Conservation (phyloP, 2,888 invertebrate genomes). For the Oxyteleia sp. region DNA sequence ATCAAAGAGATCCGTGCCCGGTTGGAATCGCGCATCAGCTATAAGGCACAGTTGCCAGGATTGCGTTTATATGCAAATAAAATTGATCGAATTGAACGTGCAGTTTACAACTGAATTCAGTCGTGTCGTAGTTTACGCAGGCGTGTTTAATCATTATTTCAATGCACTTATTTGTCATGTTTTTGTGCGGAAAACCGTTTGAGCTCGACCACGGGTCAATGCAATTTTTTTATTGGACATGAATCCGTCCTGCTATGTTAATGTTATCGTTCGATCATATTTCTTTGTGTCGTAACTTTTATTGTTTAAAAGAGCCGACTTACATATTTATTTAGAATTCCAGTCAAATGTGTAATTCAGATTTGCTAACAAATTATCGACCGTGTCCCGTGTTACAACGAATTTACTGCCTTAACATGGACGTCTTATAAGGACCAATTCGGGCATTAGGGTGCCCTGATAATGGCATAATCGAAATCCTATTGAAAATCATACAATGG, state of each 20-base stretch:
- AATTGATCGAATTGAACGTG: constrained; percentile 58
- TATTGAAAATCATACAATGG: constrained; percentile 17
- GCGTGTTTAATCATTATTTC: constrained; percentile 54
- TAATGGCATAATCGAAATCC: constrained; percentile 24
- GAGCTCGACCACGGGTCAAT: neutral
- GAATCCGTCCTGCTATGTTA: neutral
- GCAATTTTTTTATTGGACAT: constrained; percentile 12
- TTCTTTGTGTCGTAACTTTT: neutral
- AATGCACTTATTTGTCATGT: constrained; percentile 33
- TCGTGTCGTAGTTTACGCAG: constrained; percentile 48
- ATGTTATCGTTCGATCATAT: constrained; percentile 3
- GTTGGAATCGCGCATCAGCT: constrained; percentile 21
- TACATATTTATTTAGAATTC: neutral
- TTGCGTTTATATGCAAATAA: constrained; percentile 74
- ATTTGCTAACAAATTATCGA: neutral
- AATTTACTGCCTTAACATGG: constrained; percentile 13
- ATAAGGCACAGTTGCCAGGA: constrained; percentile 46
- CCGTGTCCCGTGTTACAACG: neutral
- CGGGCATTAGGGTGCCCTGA: constrained; percentile 1
- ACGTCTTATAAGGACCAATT: constrained; percentile 2
- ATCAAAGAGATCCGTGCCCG: constrained; percentile 17
- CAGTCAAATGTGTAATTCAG: neutral
- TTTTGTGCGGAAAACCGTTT: neutral
- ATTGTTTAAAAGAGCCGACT: neutral
- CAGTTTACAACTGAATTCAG: constrained; percentile 72